Evolutionary conservation across 2,888 invertebrate genomes (phyloP).

Genomic region (Eristalinus aeneus): DNA sequence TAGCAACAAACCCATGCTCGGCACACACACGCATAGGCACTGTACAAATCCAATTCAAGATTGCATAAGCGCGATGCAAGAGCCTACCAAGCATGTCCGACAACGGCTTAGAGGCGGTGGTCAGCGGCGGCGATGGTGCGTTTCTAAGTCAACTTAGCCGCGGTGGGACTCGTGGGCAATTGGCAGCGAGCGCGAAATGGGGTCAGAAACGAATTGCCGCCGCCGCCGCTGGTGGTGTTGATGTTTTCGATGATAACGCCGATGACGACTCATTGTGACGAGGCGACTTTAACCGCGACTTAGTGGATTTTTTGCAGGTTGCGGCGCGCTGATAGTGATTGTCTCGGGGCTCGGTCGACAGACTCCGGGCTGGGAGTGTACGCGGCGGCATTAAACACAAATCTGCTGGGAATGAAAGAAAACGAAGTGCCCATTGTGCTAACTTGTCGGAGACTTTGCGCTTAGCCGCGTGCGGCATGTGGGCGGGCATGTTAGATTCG

Average conservation of each 20-base stretch:
- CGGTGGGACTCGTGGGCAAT: constrained; percentile 13
- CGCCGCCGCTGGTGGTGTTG: not conserved
- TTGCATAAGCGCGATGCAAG: constrained; percentile 54
- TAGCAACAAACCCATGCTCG: constrained; percentile 2
- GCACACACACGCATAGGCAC: not conserved
- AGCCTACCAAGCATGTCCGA: constrained; percentile 50
- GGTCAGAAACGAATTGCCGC: constrained; percentile 25
- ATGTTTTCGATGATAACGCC: constrained; percentile 16
- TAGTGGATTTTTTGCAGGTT: not conserved
- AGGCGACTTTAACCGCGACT: constrained; percentile 3
- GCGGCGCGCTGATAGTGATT: not conserved
- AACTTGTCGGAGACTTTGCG: not conserved
- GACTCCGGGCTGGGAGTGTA: not conserved
- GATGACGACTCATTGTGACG: constrained; percentile 14
- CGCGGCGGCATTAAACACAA: not conserved
- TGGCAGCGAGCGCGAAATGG: constrained; percentile 26
- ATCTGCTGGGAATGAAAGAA: not conserved
- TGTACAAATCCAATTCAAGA: constrained; percentile 51
- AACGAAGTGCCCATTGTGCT: not conserved
- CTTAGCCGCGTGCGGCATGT: not conserved
- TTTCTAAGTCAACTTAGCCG: not conserved
- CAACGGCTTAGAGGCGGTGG: not conserved
- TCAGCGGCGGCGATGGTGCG: not conserved
- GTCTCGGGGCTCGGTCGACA: not conserved
- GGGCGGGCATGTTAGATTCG: not conserved